Conservation (phyloP, 2,113 vertebrate genomes). For the Xiphorhynchus elegans region DNA sequence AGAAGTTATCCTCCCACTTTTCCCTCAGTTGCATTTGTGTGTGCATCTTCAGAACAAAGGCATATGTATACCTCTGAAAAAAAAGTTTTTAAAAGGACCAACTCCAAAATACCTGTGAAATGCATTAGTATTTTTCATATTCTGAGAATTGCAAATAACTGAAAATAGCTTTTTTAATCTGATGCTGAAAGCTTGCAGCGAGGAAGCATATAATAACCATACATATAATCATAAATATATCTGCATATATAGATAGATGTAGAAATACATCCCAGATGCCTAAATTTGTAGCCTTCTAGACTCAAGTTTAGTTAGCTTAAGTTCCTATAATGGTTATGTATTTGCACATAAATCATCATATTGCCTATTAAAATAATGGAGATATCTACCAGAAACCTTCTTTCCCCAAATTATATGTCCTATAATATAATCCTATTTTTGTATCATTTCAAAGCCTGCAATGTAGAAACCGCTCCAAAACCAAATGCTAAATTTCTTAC, state of each 20-base stretch:
- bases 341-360: background rate
- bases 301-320: background rate
- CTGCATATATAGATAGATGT: background rate
- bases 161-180: background rate
- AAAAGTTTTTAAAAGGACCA: background rate
- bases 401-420: background rate
- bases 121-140: background rate
- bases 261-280: background rate
- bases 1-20: background rate
- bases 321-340: background rate
- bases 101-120: background rate
- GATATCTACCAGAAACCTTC: background rate
- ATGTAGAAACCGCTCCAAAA: background rate
- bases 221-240: background rate
- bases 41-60: background rate
- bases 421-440: background rate
- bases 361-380: background rate
- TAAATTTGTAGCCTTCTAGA: background rate
- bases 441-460: background rate
- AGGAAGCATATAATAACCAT: background rate
- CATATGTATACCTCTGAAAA: background rate
- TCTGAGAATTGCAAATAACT: background rate
- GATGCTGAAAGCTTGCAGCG: background rate
- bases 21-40: background rate
- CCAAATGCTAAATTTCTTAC: background rate